Conservation (phyloP, 2,113 vertebrate species). For the Eulemur rufifrons region DNA sequence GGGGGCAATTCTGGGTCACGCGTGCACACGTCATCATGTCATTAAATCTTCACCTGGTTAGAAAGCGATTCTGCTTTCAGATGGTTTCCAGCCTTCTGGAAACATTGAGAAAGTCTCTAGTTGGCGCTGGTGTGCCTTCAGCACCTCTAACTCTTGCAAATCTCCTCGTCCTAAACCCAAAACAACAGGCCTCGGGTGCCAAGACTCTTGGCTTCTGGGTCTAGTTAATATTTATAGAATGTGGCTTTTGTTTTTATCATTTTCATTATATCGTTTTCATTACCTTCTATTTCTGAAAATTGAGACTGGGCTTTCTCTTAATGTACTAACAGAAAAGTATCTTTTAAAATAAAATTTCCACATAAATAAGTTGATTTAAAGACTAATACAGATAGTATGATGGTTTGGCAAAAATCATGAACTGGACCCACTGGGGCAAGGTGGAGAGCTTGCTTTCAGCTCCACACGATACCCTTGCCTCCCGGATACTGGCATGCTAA, state of each 20-base stretch:
- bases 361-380: neutral
- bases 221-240: neutral
- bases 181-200: neutral
- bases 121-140: neutral
- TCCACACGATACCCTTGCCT: accelerated
- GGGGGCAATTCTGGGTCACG: neutral
- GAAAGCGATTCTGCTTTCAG: neutral
- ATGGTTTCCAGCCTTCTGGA: neutral
- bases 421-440: neutral
- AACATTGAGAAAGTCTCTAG: neutral
- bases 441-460: neutral
- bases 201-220: neutral
- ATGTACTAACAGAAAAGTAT: neutral
- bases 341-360: conserved; percentile 37
- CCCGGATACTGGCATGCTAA: neutral
- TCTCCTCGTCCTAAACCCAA: neutral
- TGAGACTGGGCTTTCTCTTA: neutral
- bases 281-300: conserved; percentile 14
- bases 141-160: neutral
- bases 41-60: neutral
- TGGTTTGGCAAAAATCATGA: neutral
- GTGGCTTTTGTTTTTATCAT: neutral
- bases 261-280: neutral
- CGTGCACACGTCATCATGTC: accelerated
- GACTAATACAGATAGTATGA: neutral